Percentiles rank a stretch among this genome's conserved stretches.
Conservation (phyloP, 2,113 vertebrate species). For the Caloenas nicobarica region DNA sequence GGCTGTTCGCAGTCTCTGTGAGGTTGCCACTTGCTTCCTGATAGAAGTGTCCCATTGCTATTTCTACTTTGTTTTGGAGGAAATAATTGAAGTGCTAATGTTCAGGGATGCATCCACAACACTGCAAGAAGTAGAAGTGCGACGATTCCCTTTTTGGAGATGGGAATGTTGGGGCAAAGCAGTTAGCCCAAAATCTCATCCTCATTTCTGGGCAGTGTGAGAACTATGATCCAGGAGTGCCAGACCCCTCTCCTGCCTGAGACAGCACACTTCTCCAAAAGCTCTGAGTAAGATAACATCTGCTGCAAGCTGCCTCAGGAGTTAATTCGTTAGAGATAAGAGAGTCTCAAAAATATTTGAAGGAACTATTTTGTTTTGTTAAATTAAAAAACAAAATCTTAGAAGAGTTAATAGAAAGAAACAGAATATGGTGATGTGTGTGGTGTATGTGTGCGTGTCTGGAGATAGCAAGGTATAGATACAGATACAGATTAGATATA, state of each 20-base stretch:
- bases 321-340: not conserved
- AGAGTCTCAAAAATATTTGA: not conserved
- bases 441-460: not conserved
- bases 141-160: not conserved
- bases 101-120: not conserved
- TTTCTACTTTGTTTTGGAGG: not conserved
- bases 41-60: not conserved
- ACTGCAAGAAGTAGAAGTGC: not conserved
- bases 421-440: not conserved
- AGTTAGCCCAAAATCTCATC: not conserved
- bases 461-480: not conserved
- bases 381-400: not conserved
- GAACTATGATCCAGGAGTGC: not conserved
- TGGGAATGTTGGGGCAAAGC: not conserved
- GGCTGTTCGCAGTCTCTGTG: not conserved
- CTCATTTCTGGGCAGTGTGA: not conserved
- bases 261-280: not conserved
- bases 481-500: not conserved
- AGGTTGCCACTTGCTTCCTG: not conserved
- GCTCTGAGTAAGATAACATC: not conserved
- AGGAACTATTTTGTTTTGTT: not conserved
- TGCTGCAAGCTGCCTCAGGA: not conserved
- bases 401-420: not conserved
- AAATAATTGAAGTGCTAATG: not conserved
- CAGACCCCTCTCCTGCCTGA: not conserved